These are phyloP conservation scores for Catocala sponsa DNA, from an alignment of 2,888 invertebrate species.

Conservation along the genomic window DNA sequence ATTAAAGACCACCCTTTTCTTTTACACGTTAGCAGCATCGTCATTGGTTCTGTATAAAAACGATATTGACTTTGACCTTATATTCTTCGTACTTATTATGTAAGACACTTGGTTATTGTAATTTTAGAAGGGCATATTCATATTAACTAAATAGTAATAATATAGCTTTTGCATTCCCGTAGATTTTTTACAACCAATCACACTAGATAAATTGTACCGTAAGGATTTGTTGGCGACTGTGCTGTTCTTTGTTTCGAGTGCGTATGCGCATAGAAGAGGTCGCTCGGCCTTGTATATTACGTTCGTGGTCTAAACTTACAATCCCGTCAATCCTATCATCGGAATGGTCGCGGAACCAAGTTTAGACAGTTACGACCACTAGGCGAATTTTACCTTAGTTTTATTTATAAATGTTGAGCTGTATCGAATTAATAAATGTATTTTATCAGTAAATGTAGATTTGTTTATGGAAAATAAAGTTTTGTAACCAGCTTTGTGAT, in stretches of 20 bases:
- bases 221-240: constrained; percentile 55
- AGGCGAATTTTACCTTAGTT: constrained; percentile 34
- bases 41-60: too few relatives aligned
- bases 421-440: constrained; percentile 39
- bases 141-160: constrained; percentile 5
- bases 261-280: constrained; percentile 16
- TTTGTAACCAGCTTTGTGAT: constrained; percentile 61
- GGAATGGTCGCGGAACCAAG: neutral
- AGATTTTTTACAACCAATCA: constrained; percentile 24
- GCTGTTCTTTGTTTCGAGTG: constrained; percentile 24
- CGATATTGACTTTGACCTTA: too few relatives aligned
- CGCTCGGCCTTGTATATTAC: constrained; percentile 1
- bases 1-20: too few relatives aligned
- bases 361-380: constrained; percentile 10
- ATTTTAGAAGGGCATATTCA: too few relatives aligned
- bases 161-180: constrained; percentile 38
- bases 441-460: constrained; percentile 56
- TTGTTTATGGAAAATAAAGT: constrained; percentile 65
- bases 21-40: too few relatives aligned
- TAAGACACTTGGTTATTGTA: too few relatives aligned
- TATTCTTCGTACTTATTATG: too few relatives aligned
- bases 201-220: neutral
- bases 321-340: neutral
- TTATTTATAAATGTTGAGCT: constrained; percentile 48
- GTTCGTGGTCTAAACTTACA: constrained; percentile 2